Evolutionary conservation across 1,140 invertebrate species (phyloP).

Genomic region (Chlorops oryzae): DNA sequence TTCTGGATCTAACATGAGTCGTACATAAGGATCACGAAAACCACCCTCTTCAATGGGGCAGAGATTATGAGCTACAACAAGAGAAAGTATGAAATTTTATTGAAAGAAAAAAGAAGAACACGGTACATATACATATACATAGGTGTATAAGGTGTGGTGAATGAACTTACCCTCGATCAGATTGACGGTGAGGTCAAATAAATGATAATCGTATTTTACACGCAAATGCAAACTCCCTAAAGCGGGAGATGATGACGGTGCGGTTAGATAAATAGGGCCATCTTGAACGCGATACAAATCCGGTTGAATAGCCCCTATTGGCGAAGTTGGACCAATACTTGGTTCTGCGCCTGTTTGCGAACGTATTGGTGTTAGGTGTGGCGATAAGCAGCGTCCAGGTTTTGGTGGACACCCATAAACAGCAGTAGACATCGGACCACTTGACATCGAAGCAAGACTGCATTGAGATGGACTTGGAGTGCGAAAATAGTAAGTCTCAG

Average conservation of each 20-base stretch:
- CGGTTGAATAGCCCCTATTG: conserved; percentile 77
- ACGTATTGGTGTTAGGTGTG: conserved; percentile 59
- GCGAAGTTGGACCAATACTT: conserved; percentile 55
- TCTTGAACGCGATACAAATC: conserved; percentile 74
- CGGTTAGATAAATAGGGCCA: conserved; percentile 64
- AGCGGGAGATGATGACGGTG: conserved; percentile 52
- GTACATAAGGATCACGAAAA: conserved; percentile 82
- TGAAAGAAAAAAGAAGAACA: not conserved
- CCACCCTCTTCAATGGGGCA: conserved; percentile 73
- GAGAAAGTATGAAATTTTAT: not conserved
- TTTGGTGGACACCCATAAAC: too few relatives aligned
- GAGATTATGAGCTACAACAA: conserved; percentile 65
- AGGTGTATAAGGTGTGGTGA: not conserved
- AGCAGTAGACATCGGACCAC: conserved; percentile 50
- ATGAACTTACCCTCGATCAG: conserved; percentile 71
- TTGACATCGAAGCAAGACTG: conserved; percentile 54
- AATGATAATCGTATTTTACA: conserved; percentile 84
- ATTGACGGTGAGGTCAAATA: conserved; percentile 80
- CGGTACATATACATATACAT: not conserved
- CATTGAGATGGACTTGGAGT: conserved; percentile 53
- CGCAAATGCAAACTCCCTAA: conserved; percentile 75
- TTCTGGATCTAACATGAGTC: conserved; percentile 66
- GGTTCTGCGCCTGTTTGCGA: conserved; percentile 45
- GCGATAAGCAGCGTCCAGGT: conserved; percentile 62
- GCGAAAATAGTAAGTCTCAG: conserved; percentile 38